Conservation (phyloP, 1,140 invertebrate species). For the Nasonia longicornis region DNA sequence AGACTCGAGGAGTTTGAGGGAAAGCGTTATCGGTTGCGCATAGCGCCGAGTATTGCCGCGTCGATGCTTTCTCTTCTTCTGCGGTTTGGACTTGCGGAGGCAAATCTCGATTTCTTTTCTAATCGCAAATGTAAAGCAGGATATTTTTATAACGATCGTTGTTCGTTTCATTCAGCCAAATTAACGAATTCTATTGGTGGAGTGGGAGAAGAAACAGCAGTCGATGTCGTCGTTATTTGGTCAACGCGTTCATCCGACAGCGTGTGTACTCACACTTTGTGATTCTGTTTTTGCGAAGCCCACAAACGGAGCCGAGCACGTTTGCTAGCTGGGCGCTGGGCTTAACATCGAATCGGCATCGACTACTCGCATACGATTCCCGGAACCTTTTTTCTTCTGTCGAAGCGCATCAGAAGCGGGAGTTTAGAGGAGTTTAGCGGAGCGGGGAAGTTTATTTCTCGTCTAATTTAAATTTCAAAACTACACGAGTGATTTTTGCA, state of each 20-base stretch:
- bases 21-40: neutral
- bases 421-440: neutral
- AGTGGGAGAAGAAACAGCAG: too few relatives aligned
- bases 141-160: too few relatives aligned
- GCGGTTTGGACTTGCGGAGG: neutral
- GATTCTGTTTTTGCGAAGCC: constrained; percentile 15
- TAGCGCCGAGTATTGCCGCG: neutral
- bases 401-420: too few relatives aligned
- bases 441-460: neutral
- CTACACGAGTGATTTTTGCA: neutral
- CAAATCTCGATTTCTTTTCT: too few relatives aligned
- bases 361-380: too few relatives aligned
- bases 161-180: too few relatives aligned
- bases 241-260: too few relatives aligned
- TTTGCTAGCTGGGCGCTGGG: neutral
- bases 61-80: neutral
- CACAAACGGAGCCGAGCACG: neutral
- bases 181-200: too few relatives aligned
- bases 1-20: neutral
- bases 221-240: too few relatives aligned
- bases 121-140: too few relatives aligned
- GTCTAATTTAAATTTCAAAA: constrained; percentile 20
- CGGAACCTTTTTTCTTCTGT: too few relatives aligned
- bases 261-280: neutral
- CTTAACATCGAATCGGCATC: neutral